Conservation (phyloP, 2,797 vertebrate genomes). For the Myiothlypis coronata region DNA sequence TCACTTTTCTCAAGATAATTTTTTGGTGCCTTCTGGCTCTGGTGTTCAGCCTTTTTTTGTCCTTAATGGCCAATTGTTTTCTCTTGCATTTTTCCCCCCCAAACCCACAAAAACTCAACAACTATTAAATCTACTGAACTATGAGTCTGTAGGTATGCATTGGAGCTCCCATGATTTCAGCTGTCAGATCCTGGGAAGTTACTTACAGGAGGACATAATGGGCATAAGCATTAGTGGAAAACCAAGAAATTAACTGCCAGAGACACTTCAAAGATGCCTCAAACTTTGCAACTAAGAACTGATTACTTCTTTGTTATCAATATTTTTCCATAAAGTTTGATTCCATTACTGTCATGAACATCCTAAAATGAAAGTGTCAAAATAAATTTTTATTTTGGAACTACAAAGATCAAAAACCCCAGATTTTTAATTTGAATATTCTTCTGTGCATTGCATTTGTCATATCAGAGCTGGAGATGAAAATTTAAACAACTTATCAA, state of each 20-base stretch:
- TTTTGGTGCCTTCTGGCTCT: neutral
- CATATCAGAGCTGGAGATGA: neutral
- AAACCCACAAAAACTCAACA: neutral
- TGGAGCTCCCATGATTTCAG: neutral
- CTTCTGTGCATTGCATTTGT: neutral
- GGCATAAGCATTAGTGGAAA: neutral
- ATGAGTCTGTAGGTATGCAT: neutral
- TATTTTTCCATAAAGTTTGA: neutral
- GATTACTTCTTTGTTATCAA: neutral
- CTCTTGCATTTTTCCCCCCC: neutral
- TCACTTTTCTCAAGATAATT: neutral
- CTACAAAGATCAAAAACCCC: accelerated
- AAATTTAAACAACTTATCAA: neutral
- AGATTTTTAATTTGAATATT: neutral
- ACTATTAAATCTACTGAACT: neutral
- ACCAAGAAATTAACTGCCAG: neutral
- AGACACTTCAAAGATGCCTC: neutral
- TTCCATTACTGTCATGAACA: neutral
- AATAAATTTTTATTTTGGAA: neutral
- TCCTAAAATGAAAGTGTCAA: neutral
- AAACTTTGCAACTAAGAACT: neutral
- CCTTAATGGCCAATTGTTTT: neutral
- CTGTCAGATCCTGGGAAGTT: neutral
- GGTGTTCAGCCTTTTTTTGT: neutral
- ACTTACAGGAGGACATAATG: neutral